Evolutionary conservation across 2,888 invertebrate genomes (phyloP).

Genomic region (Thyatira batis): DNA sequence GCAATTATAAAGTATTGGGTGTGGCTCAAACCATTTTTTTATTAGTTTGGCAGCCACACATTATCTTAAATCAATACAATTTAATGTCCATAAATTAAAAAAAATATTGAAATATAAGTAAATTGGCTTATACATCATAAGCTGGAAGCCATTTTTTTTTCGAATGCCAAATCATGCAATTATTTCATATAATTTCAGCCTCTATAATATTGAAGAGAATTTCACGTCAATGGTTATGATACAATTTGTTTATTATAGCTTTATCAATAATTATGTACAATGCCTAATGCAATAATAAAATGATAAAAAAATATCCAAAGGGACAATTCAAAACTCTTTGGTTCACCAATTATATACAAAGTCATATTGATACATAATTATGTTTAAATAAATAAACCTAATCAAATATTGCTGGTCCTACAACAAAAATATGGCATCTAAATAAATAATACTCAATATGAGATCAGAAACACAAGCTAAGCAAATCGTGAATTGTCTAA

Average conservation of each 20-base stretch:
- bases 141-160: constrained; percentile 30
- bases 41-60: not conserved
- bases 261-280: constrained; percentile 46
- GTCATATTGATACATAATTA: constrained; percentile 43
- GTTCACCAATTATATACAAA: constrained; percentile 74
- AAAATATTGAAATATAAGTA: too few relatives aligned
- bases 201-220: constrained; percentile 51
- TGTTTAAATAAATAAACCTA: constrained; percentile 62
- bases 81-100: constrained; percentile 19
- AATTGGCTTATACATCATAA: constrained; percentile 18
- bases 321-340: constrained; percentile 71
- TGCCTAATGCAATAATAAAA: constrained; percentile 45
- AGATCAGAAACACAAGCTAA: constrained; percentile 77
- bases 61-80: constrained; percentile 12
- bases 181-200: constrained; percentile 46
- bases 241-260: constrained; percentile 37
- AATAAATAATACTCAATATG: constrained; percentile 81
- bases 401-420: constrained; percentile 63
- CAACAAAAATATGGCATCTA: constrained; percentile 78
- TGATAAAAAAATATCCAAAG: constrained; percentile 60
- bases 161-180: constrained; percentile 63
- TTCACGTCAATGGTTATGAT: constrained; percentile 58
- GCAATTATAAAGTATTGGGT: not conserved
- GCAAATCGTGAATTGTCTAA: constrained; percentile 55
- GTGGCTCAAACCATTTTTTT: not conserved